A percentile compares a stretch with the other conserved stretches of the same genome.
Evolutionary conservation across 2,113 vertebrate genomes (phyloP).

Genomic region (Pteropus alecto): DNA sequence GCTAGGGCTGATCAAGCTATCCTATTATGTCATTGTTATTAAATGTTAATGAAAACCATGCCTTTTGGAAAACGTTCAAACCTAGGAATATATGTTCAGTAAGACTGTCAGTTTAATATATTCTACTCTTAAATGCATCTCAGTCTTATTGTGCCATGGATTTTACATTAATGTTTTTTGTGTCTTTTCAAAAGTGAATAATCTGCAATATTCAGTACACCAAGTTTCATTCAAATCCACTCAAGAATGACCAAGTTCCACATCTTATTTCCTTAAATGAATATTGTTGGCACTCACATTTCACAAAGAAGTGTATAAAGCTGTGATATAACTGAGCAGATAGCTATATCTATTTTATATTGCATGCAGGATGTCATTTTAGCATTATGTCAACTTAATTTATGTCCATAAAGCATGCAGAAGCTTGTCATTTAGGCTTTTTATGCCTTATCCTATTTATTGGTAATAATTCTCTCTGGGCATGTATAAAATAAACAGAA

Average conservation of each 20-base stretch:
- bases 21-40: neutral
- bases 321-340: neutral
- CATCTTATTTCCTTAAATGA: neutral
- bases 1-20: neutral
- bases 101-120: neutral
- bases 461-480: neutral
- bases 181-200: neutral
- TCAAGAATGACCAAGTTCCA: neutral
- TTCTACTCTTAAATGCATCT: neutral
- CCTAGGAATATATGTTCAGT: neutral
- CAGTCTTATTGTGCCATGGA: neutral
- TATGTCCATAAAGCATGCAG: neutral
- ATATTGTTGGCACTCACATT: neutral
- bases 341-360: neutral
- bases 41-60: neutral
- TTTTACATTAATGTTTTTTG: neutral
- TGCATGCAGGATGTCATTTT: neutral
- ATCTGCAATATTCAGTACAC: neutral
- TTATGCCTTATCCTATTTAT: neutral
- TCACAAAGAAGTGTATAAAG: neutral
- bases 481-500: neutral
- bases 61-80: neutral
- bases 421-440: neutral
- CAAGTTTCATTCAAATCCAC: neutral
- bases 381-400: neutral